Percentiles rank a stretch among this genome's conserved stretches.
Evolutionary conservation across 2,797 vertebrate genomes (phyloP).

Genomic region (Sebastes reedi): DNA sequence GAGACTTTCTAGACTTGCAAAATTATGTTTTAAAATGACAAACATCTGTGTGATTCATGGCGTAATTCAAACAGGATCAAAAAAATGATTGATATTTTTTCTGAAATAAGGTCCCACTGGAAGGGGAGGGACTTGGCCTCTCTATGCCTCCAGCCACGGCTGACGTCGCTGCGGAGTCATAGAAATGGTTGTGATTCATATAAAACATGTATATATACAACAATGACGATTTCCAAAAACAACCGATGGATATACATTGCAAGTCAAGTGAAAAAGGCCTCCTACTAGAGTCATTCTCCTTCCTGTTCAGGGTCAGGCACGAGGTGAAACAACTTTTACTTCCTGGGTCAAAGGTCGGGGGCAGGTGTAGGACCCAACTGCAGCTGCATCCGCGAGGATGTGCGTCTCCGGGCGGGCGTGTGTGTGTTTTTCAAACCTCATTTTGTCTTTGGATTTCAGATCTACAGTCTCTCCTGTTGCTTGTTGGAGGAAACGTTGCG

Average conservation of each 20-base stretch:
- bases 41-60: too few species aligned
- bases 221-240: neutral
- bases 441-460: neutral
- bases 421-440: conserved; percentile 23
- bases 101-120: too few species aligned
- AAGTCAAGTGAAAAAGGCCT: neutral
- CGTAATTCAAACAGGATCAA: too few species aligned
- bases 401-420: neutral
- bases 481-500: neutral
- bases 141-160: too few species aligned
- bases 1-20: too few species aligned
- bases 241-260: neutral
- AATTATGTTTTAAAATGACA: too few species aligned
- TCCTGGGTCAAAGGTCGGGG: conserved; percentile 65
- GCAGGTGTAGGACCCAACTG: conserved; percentile 63
- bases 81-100: too few species aligned
- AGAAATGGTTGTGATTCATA: too few species aligned
- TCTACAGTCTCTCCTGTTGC: neutral
- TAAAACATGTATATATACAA: neutral
- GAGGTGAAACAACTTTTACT: conserved; percentile 54
- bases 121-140: too few species aligned
- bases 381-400: conserved; percentile 75
- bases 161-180: too few species aligned
- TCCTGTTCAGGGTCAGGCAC: conserved; percentile 45
- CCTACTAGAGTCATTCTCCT: conserved; percentile 49